Conservation (phyloP, 2,797 vertebrate genomes). For the Telmatherina bonti region DNA sequence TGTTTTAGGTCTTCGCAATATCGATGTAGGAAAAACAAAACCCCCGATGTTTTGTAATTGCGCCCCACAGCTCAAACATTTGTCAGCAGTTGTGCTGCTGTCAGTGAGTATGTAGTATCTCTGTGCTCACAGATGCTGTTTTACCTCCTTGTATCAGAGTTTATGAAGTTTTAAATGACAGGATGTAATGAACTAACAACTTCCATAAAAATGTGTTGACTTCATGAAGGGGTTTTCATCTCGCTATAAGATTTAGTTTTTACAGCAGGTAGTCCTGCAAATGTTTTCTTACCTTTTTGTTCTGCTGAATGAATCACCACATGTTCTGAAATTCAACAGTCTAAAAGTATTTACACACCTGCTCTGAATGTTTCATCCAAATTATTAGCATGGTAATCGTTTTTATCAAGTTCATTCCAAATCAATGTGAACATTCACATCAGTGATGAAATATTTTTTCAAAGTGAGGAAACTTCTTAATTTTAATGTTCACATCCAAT, state of each 20-base stretch:
- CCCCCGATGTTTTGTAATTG: not conserved
- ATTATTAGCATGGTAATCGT: too few species aligned
- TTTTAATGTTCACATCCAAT: too few species aligned
- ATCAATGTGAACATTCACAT: too few species aligned
- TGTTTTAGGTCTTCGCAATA: constrained; percentile 2
- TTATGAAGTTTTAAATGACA: not conserved
- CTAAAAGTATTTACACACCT: too few species aligned
- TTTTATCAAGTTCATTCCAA: too few species aligned
- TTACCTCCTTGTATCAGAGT: too few species aligned
- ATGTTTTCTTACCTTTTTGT: not conserved
- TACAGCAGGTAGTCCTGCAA: not conserved
- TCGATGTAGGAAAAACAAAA: not conserved
- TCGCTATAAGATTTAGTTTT: not conserved
- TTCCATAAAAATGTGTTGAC: not conserved
- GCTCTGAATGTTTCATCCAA: too few species aligned
- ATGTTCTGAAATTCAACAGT: not conserved
- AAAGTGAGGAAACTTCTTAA: too few species aligned
- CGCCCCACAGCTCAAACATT: not conserved
- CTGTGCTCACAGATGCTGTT: not conserved
- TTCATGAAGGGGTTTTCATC: not conserved
- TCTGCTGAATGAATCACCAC: not conserved
- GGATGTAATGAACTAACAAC: not conserved
- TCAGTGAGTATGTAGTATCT: not conserved
- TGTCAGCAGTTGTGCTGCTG: not conserved
- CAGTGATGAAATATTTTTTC: too few species aligned